Evolutionary conservation across 2,113 vertebrate genomes (phyloP).

Genomic region (Eonycteris spelaea): DNA sequence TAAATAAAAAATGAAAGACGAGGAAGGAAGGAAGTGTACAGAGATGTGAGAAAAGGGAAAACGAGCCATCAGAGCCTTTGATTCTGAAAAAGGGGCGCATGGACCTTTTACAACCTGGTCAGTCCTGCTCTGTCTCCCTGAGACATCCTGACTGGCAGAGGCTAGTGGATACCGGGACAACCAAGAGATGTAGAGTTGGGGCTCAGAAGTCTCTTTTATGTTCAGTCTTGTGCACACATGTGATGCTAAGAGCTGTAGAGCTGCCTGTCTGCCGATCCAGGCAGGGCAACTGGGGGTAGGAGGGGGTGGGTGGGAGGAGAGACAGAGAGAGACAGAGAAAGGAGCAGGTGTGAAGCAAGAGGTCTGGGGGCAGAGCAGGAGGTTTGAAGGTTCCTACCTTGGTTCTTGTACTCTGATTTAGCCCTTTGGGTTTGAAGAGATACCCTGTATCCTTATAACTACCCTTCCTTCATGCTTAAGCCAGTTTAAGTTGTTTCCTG

Average conservation of each 20-base stretch:
- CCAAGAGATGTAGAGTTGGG: neutral
- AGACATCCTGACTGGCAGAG: accelerated
- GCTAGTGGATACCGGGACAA: neutral
- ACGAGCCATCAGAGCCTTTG: neutral
- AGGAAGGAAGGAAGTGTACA: neutral
- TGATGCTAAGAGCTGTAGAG: neutral
- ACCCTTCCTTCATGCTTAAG: neutral
- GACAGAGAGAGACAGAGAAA: neutral
- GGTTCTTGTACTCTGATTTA: neutral
- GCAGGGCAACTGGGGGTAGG: neutral
- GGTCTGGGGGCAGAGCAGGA: accelerated
- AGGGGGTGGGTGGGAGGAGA: neutral
- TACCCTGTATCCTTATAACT: neutral
- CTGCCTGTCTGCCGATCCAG: neutral
- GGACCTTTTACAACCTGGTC: neutral
- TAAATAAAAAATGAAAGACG: neutral
- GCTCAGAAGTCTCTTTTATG: neutral
- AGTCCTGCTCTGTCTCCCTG: neutral
- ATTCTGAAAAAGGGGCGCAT: neutral
- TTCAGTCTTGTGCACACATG: neutral
- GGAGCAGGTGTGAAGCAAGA: neutral
- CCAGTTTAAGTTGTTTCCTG: neutral
- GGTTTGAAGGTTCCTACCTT: neutral
- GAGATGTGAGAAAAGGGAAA: neutral
- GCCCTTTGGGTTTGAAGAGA: neutral